Percentiles rank a stretch among this genome's conserved stretches.
Conservation (phyloP, 2,888 invertebrate species). For the Phaonia tiefii region DNA sequence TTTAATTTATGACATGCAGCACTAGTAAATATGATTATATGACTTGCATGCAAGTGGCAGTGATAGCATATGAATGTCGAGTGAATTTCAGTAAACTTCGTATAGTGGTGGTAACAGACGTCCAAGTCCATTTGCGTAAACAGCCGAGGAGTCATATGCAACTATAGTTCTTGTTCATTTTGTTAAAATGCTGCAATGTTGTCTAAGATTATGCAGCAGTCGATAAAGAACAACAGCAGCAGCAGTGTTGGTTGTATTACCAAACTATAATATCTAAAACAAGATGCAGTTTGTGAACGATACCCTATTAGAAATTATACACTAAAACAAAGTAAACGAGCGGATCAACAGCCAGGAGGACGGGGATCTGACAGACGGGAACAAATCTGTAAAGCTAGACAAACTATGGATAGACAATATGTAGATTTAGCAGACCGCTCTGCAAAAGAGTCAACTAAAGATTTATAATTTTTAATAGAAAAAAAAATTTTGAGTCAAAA, state of each 20-base stretch:
- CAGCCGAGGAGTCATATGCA: constrained; percentile 10
- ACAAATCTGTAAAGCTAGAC: no score
- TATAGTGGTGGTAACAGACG: neutral
- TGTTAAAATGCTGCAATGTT: constrained; percentile 16
- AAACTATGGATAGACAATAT: no score
- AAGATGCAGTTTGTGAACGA: constrained; percentile 17
- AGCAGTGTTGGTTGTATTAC: neutral
- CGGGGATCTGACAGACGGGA: neutral
- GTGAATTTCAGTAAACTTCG: neutral
- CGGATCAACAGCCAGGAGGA: neutral
- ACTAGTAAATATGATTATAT: constrained; percentile 11
- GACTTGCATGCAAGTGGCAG: neutral
- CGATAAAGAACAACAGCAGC: neutral
- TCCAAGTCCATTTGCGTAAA: neutral
- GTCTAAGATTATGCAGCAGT: constrained; percentile 31
- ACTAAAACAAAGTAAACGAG: neutral
- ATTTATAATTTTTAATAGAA: no score
- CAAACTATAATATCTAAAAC: constrained; percentile 9
- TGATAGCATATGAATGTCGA: neutral
- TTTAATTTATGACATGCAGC: constrained; percentile 21
- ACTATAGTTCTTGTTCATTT: constrained; percentile 3
- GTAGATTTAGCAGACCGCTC: no score
- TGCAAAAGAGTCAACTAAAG: no score
- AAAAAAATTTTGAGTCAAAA: no score
- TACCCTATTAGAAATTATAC: constrained; percentile 33